Evolutionary conservation across 2,797 vertebrate species (phyloP).

Genomic region (Xerus rutilus): DNA sequence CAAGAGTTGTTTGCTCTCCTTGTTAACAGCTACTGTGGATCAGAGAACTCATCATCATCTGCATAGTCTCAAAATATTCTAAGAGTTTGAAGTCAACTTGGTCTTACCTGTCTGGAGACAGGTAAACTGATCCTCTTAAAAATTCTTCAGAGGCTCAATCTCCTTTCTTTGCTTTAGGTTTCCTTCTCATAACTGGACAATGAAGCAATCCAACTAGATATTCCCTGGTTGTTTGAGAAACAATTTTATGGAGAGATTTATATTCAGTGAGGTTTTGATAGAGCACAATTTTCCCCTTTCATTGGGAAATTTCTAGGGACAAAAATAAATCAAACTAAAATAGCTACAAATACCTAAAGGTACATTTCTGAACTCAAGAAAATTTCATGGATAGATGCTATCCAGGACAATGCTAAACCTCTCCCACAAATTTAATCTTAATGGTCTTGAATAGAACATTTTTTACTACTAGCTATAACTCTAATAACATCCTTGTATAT

Average conservation of each 20-base stretch:
- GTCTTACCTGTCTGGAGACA: slow-evolving; percentile 62
- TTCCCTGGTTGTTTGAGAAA: slow-evolving; percentile 51
- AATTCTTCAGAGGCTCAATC: slow-evolving; percentile 57
- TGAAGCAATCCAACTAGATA: slow-evolving; percentile 59
- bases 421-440: slow-evolving; percentile 11
- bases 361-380: slow-evolving; percentile 39
- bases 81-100: slow-evolving; percentile 48
- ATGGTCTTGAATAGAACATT: slow-evolving; percentile 30
- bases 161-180: slow-evolving; percentile 68
- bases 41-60: slow-evolving; percentile 28
- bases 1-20: not conserved
- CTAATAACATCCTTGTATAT: not conserved
- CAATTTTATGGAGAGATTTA: slow-evolving; percentile 54
- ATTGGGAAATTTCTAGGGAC: slow-evolving; percentile 46
- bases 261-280: slow-evolving; percentile 45
- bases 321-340: slow-evolving; percentile 63
- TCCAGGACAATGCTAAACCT: slow-evolving; percentile 17
- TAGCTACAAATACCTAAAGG: slow-evolving; percentile 14
- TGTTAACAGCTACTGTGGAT: not conserved
- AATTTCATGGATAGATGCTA: slow-evolving; percentile 8
- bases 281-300: slow-evolving; percentile 6
- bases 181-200: slow-evolving; percentile 63
- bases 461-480: not conserved
- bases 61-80: slow-evolving; percentile 32
- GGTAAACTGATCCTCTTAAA: slow-evolving; percentile 60